These are phyloP conservation scores for Drosophila orosa DNA, from an alignment of 1,140 invertebrate species.

Conservation along the genomic window DNA sequence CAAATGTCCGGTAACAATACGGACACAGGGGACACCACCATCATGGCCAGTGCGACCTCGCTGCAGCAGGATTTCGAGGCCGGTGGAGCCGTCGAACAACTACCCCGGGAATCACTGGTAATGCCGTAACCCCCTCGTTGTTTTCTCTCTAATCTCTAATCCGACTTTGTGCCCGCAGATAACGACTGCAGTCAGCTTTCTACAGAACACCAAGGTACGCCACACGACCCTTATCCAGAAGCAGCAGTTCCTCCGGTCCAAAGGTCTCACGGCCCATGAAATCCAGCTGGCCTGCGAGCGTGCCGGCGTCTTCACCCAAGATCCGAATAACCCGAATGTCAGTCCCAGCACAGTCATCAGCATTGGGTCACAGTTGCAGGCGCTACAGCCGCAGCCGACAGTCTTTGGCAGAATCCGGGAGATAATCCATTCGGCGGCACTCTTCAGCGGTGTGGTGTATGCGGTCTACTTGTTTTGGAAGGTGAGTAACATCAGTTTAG, in stretches of 20 bases:
- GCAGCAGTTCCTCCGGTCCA: constrained; percentile 91
- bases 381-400: constrained; percentile 80
- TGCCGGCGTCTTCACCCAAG: constrained; percentile 84
- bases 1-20: constrained; percentile 77
- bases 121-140: constrained; percentile 17
- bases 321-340: constrained; percentile 75
- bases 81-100: constrained; percentile 19
- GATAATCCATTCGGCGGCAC: constrained; percentile 87
- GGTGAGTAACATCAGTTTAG: constrained; percentile 83
- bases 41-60: constrained; percentile 58
- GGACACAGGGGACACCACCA: constrained; percentile 79
- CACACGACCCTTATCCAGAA: constrained; percentile 90
- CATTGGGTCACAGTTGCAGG: constrained; percentile 73
- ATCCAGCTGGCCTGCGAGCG: constrained; percentile 89
- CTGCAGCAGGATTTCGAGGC: constrained; percentile 39
- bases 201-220: constrained; percentile 92
- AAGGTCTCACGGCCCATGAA: constrained; percentile 92
- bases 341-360: constrained; percentile 77
- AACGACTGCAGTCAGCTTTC: constrained; percentile 93
- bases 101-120: constrained; percentile 79
- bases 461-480: constrained; percentile 90
- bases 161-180: constrained; percentile 86
- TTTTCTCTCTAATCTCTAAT: constrained; percentile 60
- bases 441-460: constrained; percentile 89
- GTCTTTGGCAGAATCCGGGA: constrained; percentile 86